Conservation (phyloP, 2,888 invertebrate genomes). For the Neoascia interrupta region DNA sequence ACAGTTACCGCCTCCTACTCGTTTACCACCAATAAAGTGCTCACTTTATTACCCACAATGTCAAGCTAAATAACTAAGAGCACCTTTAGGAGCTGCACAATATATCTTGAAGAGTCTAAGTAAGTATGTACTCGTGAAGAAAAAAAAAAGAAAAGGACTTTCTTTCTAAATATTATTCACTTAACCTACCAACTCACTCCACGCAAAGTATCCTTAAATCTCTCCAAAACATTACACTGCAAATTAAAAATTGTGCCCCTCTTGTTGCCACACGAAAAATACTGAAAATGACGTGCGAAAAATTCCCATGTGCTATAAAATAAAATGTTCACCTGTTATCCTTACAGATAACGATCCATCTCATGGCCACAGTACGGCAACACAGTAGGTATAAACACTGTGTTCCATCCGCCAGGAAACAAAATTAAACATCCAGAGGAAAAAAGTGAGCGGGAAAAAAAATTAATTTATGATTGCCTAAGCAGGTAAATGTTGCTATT, state of each 20-base stretch:
- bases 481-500: constrained; percentile 60
- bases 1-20: too few species aligned
- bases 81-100: constrained; percentile 9
- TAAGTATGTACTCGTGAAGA: too few species aligned
- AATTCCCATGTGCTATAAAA: constrained; percentile 67
- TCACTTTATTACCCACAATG: neutral
- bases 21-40: constrained; percentile 11
- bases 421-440: constrained; percentile 36
- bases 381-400: neutral
- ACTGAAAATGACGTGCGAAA: constrained; percentile 53
- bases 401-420: constrained; percentile 2
- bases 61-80: constrained; percentile 7
- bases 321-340: constrained; percentile 73
- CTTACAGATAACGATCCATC: constrained; percentile 79
- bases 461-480: constrained; percentile 68
- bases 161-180: constrained; percentile 29
- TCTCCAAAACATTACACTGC: constrained; percentile 48
- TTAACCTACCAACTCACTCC: constrained; percentile 4
- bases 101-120: too few species aligned
- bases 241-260: constrained; percentile 60
- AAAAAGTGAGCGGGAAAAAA: constrained; percentile 26
- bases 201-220: constrained; percentile 34
- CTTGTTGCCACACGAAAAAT: constrained; percentile 20
- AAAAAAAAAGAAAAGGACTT: constrained; percentile 9
- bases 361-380: constrained; percentile 72